Evolutionary conservation across 2,888 invertebrate species (phyloP).

Genomic region (Cheilosia scutellata): DNA sequence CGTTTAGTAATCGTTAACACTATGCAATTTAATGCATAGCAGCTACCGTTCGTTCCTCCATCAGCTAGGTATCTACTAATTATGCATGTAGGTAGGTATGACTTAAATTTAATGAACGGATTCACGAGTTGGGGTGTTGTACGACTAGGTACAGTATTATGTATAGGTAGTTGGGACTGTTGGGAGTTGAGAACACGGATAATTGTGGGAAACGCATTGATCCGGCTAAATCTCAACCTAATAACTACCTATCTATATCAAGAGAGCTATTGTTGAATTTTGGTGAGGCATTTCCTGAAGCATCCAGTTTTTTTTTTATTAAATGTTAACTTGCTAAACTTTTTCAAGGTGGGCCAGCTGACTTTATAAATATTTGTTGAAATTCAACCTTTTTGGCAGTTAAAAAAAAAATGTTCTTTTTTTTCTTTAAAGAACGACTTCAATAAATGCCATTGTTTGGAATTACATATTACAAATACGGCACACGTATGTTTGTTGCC

Average conservation of each 20-base stretch:
- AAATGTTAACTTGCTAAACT: conserved; percentile 55
- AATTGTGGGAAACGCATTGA: conserved; percentile 66
- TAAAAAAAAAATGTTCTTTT: neutral
- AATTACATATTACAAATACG: conserved; percentile 17
- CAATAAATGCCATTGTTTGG: conserved; percentile 58
- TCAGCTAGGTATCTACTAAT: conserved; percentile 58
- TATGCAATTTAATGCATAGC: conserved; percentile 68
- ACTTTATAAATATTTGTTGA: conserved; percentile 20
- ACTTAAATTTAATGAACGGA: conserved; percentile 69
- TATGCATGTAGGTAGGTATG: too few species aligned
- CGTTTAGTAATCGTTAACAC: conserved; percentile 66
- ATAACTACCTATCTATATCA: conserved; percentile 36
- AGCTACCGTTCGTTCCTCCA: conserved; percentile 55
- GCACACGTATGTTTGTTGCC: conserved; percentile 59
- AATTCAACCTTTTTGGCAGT: conserved; percentile 6
- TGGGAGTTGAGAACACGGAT: conserved; percentile 48
- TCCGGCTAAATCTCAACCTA: conserved; percentile 64
- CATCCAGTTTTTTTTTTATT: neutral
- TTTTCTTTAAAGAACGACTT: conserved; percentile 8
- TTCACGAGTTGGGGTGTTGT: conserved; percentile 70
- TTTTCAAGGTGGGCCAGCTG: conserved; percentile 32
- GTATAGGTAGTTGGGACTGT: conserved; percentile 38
- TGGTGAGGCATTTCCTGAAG: neutral
- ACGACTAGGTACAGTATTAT: conserved; percentile 36
- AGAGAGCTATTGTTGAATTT: conserved; percentile 14